Evolutionary conservation across 2,888 invertebrate species (phyloP).

Genomic region (Heliconius cydno): DNA sequence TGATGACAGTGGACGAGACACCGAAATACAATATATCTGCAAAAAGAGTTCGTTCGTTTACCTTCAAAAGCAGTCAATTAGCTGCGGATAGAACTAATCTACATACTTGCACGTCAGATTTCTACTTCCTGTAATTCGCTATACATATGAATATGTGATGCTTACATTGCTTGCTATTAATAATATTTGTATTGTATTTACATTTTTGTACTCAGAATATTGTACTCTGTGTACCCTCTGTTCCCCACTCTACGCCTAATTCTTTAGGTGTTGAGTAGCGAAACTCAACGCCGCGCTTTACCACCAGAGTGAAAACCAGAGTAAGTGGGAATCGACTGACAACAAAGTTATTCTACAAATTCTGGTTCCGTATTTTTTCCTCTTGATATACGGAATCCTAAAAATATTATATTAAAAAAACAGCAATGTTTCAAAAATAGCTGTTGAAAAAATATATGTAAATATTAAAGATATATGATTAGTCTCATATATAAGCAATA

Average conservation of each 20-base stretch:
- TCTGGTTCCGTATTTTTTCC: too few species aligned
- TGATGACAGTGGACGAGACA: too few species aligned
- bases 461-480: slow-evolving; percentile 7
- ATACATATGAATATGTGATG: slow-evolving; percentile 4
- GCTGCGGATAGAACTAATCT: slow-evolving; percentile 48
- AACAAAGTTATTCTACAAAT: too few species aligned
- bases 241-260: not conserved
- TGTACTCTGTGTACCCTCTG: too few species aligned
- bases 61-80: slow-evolving; percentile 46
- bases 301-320: not conserved
- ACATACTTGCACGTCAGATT: slow-evolving; percentile 50
- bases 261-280: not conserved
- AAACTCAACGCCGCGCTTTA: not conserved
- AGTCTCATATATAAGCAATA: slow-evolving; percentile 12
- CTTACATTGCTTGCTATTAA: not conserved
- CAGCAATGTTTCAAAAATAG: not conserved
- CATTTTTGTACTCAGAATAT: not conserved
- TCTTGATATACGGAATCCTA: too few species aligned
- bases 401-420: not conserved
- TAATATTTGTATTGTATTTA: not conserved
- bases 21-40: not conserved
- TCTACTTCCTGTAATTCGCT: slow-evolving; percentile 42
- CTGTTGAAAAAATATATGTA: not conserved
- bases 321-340: not conserved
- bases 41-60: slow-evolving; percentile 30